Evolutionary conservation across 1,140 invertebrate species (phyloP).

Genomic region (Lepidostoma basale): DNA sequence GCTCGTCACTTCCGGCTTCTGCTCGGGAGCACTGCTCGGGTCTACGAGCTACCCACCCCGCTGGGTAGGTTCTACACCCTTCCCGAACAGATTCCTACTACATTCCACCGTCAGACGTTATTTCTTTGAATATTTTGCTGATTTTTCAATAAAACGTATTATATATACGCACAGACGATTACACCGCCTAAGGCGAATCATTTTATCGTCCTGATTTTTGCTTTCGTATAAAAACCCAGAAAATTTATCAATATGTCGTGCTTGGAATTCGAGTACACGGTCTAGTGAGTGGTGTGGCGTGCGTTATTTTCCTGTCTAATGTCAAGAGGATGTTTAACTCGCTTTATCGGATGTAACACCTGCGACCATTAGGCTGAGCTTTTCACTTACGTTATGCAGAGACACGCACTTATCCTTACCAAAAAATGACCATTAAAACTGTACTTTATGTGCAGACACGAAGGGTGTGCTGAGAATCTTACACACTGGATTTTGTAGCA

Average conservation of each 20-base stretch:
- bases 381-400: constrained; percentile 17
- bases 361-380: constrained; percentile 3
- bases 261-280: neutral
- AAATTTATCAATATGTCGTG: constrained; percentile 1
- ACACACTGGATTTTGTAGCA: too few species aligned
- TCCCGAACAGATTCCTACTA: neutral
- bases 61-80: neutral
- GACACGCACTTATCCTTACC: constrained; percentile 40
- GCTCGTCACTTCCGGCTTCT: neutral
- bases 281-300: neutral
- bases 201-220: neutral
- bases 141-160: constrained; percentile 24
- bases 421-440: constrained; percentile 41
- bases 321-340: constrained; percentile 22
- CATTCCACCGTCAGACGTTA: constrained; percentile 17
- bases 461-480: neutral
- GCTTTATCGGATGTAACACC: constrained; percentile 34
- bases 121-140: constrained; percentile 21
- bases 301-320: constrained; percentile 9
- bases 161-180: constrained; percentile 12
- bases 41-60: neutral
- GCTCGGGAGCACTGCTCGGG: too few species aligned
- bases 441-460: constrained; percentile 25
- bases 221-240: neutral
- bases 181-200: constrained; percentile 5